Conservation (phyloP, 2,888 invertebrate genomes). For the Panopea generosa region DNA sequence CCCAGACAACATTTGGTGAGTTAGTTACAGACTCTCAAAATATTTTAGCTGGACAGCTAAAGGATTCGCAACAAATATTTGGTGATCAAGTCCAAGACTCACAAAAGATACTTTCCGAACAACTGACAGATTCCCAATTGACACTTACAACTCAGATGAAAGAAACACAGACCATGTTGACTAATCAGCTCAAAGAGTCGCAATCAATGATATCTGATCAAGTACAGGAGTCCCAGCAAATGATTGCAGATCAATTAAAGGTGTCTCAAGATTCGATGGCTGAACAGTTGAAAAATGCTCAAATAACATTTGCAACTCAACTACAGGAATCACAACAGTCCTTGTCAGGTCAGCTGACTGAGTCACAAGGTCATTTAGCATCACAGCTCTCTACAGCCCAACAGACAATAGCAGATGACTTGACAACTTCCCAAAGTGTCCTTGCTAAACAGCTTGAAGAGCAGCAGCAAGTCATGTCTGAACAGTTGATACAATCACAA, state of each 20-base stretch:
- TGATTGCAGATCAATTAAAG: constrained; percentile 61
- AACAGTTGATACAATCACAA: constrained; percentile 41
- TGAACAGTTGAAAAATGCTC: constrained; percentile 47
- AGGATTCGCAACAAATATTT: constrained; percentile 56
- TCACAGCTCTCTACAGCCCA: constrained; percentile 33
- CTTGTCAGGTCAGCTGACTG: constrained; percentile 40
- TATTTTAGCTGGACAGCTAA: constrained; percentile 50
- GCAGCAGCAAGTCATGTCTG: constrained; percentile 46
- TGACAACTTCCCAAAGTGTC: constrained; percentile 34
- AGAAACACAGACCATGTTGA: constrained; percentile 46
- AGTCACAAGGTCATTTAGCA: constrained; percentile 44
- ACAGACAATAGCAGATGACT: constrained; percentile 47
- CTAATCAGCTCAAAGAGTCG: constrained; percentile 59
- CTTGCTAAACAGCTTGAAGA: constrained; percentile 51
- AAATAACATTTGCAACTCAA: constrained; percentile 44
- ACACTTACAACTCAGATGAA: constrained; percentile 58
- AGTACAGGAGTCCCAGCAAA: constrained; percentile 54
- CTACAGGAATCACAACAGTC: constrained; percentile 41
- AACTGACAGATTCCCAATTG: constrained; percentile 54
- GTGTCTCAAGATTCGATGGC: constrained; percentile 56
- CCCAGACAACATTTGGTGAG: constrained; percentile 57
- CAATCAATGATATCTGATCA: constrained; percentile 52
- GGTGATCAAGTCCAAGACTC: constrained; percentile 60
- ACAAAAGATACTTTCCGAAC: constrained; percentile 54
- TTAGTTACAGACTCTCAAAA: constrained; percentile 56